A percentile compares a stretch with the other conserved stretches of the same genome.
phyloP scores from a whole-genome alignment of 2,888 invertebrate genomes.

The Neoscelio sp. region DNA sequence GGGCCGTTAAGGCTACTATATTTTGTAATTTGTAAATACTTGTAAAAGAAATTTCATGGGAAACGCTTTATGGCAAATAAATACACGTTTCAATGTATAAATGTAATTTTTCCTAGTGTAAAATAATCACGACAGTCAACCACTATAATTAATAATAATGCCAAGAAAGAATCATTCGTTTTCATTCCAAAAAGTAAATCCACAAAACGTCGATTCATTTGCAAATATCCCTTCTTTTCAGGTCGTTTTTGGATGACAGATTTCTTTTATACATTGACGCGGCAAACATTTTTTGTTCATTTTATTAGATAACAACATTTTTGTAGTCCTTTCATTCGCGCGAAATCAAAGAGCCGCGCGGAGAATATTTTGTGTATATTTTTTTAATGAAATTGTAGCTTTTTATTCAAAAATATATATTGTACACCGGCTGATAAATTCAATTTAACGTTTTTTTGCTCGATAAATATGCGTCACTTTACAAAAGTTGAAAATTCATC shows the following conservation, averaged over 20 bases:
- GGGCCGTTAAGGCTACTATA: too few relatives aligned
- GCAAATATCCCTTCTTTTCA: neutral
- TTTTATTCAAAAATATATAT: constrained; percentile 3
- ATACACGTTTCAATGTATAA: too few relatives aligned
- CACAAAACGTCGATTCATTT: neutral
- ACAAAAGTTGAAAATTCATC: constrained; percentile 8
- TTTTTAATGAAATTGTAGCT: constrained; percentile 9
- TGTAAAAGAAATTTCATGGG: too few relatives aligned
- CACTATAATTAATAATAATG: too few relatives aligned
- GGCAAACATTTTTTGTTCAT: neutral
- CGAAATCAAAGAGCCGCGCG: constrained; percentile 1
- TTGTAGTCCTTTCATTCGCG: neutral
- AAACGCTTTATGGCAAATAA: too few relatives aligned
- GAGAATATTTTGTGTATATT: neutral
- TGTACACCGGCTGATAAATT: neutral
- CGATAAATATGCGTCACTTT: constrained; percentile 5
- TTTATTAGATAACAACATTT: constrained; percentile 4
- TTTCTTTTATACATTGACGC: neutral
- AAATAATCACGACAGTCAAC: too few relatives aligned
- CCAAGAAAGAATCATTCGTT: too few relatives aligned
- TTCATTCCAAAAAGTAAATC: too few relatives aligned
- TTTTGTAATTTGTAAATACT: too few relatives aligned
- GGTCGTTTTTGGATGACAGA: constrained; percentile 5
- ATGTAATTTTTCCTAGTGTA: too few relatives aligned
- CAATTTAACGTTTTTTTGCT: neutral